Conservation (phyloP, 2,888 invertebrate genomes). For the Hemicrepidius hirtus region DNA sequence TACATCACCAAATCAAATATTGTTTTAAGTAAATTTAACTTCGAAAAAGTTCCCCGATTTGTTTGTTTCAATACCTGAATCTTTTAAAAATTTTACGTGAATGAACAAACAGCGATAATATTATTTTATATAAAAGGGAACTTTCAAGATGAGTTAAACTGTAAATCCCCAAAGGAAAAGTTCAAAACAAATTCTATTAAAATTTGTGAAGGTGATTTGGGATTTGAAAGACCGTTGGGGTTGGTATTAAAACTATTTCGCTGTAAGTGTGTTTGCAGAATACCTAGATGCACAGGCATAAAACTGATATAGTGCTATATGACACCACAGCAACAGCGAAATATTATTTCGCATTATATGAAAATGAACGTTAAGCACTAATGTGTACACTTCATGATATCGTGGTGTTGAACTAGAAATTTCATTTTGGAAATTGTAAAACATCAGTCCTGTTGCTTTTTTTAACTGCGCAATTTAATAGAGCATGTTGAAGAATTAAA, state of each 20-base stretch:
- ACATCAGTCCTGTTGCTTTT: too few relatives aligned
- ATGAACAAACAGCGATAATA: constrained; percentile 11
- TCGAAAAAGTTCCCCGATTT: constrained; percentile 10
- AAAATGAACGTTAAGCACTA: neutral
- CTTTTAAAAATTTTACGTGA: constrained; percentile 3
- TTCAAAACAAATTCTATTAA: neutral
- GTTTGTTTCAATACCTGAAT: neutral
- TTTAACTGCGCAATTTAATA: too few relatives aligned
- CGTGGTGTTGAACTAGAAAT: neutral
- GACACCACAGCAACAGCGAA: neutral
- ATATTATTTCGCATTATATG: neutral
- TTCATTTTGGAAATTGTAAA: neutral
- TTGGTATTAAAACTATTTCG: neutral
- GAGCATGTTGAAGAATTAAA: too few relatives aligned
- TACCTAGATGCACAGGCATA: neutral
- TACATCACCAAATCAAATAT: constrained; percentile 46
- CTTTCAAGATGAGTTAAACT: neutral
- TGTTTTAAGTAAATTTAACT: constrained; percentile 35
- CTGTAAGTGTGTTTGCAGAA: neutral
- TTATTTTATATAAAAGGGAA: neutral
- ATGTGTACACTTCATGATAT: neutral
- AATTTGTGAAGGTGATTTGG: neutral
- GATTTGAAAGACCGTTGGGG: neutral
- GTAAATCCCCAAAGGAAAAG: neutral
- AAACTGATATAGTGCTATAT: neutral